phyloP scores from a whole-genome alignment of 2,888 invertebrate genomes.

The Netelia virgata region DNA sequence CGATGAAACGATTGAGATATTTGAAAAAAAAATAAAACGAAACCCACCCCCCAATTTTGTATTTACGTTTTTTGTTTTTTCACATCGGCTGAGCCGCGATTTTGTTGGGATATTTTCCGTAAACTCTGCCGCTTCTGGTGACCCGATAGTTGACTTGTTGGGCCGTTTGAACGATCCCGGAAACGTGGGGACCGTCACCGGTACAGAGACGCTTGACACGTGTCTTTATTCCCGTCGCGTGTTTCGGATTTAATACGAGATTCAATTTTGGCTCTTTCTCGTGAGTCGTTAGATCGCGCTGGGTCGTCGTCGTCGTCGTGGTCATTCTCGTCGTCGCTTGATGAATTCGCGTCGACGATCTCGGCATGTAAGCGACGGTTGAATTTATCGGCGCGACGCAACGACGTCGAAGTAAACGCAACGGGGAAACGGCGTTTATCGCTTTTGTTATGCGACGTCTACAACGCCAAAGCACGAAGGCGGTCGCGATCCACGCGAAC shows the following conservation, averaged over 20 bases:
- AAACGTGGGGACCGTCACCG: conserved; percentile 79
- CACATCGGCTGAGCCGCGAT: conserved; percentile 56
- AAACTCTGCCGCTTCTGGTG: conserved; percentile 82
- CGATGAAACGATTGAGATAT: background rate
- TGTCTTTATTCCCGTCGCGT: conserved; percentile 74
- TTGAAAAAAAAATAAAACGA: background rate
- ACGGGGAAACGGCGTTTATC: conserved; percentile 77
- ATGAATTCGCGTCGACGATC: conserved; percentile 29
- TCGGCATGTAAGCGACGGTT: conserved; percentile 24
- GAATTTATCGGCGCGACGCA: conserved; percentile 42
- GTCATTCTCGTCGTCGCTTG: conserved; percentile 54
- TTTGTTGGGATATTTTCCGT: conserved; percentile 81
- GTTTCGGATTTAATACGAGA: conserved; percentile 72
- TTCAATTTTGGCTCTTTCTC: conserved; percentile 60
- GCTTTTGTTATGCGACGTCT: conserved; percentile 77
- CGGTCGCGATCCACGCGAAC: conserved; percentile 82
- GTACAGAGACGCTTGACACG: conserved; percentile 78
- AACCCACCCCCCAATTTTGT: conserved; percentile 9
- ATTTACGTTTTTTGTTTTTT: conserved; percentile 17
- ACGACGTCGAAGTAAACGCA: conserved; percentile 73
- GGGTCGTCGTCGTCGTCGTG: conserved; percentile 43
- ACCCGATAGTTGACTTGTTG: conserved; percentile 79
- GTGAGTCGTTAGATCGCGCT: conserved; percentile 13
- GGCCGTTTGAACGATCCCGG: conserved; percentile 69
- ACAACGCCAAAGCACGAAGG: conserved; percentile 80